Evolutionary conservation across 1,140 invertebrate genomes (phyloP).

Genomic region (Eumeta japonica): DNA sequence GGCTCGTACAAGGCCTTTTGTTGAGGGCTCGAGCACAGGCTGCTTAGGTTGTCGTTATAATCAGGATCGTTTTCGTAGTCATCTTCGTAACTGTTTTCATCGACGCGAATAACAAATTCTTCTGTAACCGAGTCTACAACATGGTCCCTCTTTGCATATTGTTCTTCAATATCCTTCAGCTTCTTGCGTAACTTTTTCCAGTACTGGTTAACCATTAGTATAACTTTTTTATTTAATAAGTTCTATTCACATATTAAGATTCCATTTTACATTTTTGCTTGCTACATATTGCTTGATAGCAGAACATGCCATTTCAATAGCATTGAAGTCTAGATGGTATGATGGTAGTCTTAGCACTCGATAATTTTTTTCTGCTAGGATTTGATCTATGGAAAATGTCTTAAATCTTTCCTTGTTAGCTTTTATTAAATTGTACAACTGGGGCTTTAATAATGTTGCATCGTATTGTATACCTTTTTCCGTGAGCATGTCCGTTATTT

Average conservation of each 20-base stretch:
- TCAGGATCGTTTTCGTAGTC: no score
- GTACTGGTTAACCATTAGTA: no score
- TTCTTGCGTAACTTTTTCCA: not conserved
- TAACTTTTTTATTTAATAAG: conserved; percentile 9
- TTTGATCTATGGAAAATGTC: conserved; percentile 8
- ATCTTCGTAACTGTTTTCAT: no score
- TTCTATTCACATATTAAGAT: conserved; percentile 3
- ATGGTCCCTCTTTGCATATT: no score
- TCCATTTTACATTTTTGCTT: conserved; percentile 10
- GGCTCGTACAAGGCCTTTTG: no score
- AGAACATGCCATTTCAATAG: conserved; percentile 10
- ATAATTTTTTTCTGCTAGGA: conserved; percentile 9
- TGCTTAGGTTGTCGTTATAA: no score
- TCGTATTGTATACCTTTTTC: conserved; percentile 9
- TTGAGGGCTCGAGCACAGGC: no score
- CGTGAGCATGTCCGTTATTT: conserved; percentile 11
- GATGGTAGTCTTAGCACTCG: conserved; percentile 8
- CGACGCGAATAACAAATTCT: conserved; percentile 13
- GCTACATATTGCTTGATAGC: conserved; percentile 9
- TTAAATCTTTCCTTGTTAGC: conserved; percentile 8
- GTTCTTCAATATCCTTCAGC: not conserved
- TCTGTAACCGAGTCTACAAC: conserved; percentile 11
- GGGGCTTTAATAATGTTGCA: conserved; percentile 7
- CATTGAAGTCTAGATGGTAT: conserved; percentile 11
- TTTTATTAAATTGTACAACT: conserved; percentile 10